A percentile compares a stretch with the other conserved stretches of the same genome.
These are phyloP conservation scores for Mirounga angustirostris DNA, from an alignment of 2,113 vertebrate genomes.

Conservation along the genomic window DNA sequence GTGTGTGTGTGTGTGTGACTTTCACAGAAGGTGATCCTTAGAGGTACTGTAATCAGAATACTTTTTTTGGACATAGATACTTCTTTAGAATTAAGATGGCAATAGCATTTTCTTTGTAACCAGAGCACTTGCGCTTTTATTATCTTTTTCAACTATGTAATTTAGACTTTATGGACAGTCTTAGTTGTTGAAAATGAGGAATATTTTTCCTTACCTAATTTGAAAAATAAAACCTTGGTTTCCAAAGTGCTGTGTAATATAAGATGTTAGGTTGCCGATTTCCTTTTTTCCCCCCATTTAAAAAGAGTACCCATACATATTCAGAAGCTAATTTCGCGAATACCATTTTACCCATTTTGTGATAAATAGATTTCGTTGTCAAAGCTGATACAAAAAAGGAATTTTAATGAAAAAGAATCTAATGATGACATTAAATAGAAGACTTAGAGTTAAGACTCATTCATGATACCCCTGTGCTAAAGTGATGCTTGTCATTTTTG, in stretches of 20 bases:
- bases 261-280: slow-evolving; percentile 39
- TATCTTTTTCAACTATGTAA: not conserved
- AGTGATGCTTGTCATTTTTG: slow-evolving; percentile 59
- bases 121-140: not conserved
- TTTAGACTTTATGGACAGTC: slow-evolving; percentile 3
- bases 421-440: slow-evolving; percentile 62
- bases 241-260: slow-evolving; percentile 48
- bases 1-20: not conserved
- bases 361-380: slow-evolving; percentile 48
- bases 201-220: slow-evolving; percentile 57
- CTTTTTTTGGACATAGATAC: not conserved
- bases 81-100: slow-evolving; percentile 50
- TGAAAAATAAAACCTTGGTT: slow-evolving; percentile 61
- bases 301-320: slow-evolving; percentile 53
- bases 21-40: slow-evolving; percentile 30
- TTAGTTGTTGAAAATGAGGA: slow-evolving; percentile 49
- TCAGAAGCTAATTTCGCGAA: slow-evolving; percentile 64
- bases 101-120: not conserved
- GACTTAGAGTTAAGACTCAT: slow-evolving; percentile 64
- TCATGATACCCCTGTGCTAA: slow-evolving; percentile 40
- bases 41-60: not conserved
- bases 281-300: not conserved
- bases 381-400: slow-evolving; percentile 47
- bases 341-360: slow-evolving; percentile 51
- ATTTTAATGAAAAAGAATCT: slow-evolving; percentile 62